Conservation (phyloP, 2,113 vertebrate genomes). For the Chamaea fasciata region DNA sequence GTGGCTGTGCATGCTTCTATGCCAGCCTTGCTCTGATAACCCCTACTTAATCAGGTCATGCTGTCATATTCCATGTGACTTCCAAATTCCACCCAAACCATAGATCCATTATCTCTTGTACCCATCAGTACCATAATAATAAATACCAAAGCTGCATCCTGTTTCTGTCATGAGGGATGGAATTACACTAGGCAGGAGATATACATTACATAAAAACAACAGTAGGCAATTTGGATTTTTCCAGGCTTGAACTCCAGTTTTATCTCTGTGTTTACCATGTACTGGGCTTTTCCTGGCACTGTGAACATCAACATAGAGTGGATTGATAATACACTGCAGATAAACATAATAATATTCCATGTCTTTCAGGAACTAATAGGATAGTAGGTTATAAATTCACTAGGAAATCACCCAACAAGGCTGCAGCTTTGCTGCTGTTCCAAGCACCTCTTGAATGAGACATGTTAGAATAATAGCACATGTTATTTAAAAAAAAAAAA, state of each 20-base stretch:
- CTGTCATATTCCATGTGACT: background rate
- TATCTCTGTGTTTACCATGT: background rate
- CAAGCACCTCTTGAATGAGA: background rate
- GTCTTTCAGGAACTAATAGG: background rate
- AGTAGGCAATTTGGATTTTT: background rate
- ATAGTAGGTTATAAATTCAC: background rate
- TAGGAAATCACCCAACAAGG: background rate
- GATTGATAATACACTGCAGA: background rate
- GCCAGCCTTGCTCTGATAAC: background rate
- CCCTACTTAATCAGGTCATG: background rate
- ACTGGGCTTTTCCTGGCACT: background rate
- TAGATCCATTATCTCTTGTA: background rate
- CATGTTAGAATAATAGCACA: background rate
- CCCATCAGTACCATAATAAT: background rate
- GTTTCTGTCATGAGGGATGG: background rate
- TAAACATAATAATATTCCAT: background rate
- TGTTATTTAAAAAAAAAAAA: background rate
- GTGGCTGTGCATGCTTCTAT: background rate
- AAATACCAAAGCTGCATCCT: background rate
- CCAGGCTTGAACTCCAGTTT: background rate
- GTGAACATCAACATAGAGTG: background rate
- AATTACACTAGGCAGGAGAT: background rate
- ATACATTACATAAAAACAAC: background rate
- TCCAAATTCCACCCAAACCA: background rate
- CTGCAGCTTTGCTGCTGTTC: background rate